Evolutionary conservation across 2,113 vertebrate genomes (phyloP), one percentile per base, ranked within the genome.

Genomic region (Rafetus swinhoei): DNA sequence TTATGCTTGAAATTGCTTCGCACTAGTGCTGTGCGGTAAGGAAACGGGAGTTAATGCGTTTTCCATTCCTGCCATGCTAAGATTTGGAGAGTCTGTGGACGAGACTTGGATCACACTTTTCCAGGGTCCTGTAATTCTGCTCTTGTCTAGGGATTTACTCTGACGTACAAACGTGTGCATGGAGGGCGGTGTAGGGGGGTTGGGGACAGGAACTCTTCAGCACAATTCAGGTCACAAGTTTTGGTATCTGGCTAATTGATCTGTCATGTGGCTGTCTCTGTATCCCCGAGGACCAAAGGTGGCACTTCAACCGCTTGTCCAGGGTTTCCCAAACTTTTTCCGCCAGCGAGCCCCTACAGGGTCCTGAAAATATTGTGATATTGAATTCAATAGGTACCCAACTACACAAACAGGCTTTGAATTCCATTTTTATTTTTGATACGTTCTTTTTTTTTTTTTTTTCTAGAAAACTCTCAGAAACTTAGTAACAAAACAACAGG

Each of bases 1-100:
- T 94, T 93, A 95, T 90, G 93, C 97, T 93, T 97, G 90, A 94
- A 95, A 97, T 96, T 95, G 89, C 85, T 94, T 95, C 90, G 27
- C 85, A 84, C 76, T 94, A 82, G 92, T 92, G 92, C 85, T 96
- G 77, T 88, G 83, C 88, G 86, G 90, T 96, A 95, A 96, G 95
- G 93, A 85, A 90, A 56, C 95, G 69, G 88, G 85, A 90, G 92
- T 92, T 95, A 92, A 96, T 85, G 60, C 76, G 77, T 69, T 94
- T 92, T 74, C 50, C 52, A 84, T 91, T 96, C 90, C 50, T 45
- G 45, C 45, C 45, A 45, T 45, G 45, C 45, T 45, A 89, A 72
- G 89, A 84, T 89, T 62, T 92, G 92, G 77, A 86, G 83, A 93
- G 72, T 24, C 25, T 91, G 65, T 69, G 76, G 87, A 24, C 6